Base-by-base conservation (phyloP, 2,888 invertebrate genomes). In the Leucophenga maculata region DNA sequence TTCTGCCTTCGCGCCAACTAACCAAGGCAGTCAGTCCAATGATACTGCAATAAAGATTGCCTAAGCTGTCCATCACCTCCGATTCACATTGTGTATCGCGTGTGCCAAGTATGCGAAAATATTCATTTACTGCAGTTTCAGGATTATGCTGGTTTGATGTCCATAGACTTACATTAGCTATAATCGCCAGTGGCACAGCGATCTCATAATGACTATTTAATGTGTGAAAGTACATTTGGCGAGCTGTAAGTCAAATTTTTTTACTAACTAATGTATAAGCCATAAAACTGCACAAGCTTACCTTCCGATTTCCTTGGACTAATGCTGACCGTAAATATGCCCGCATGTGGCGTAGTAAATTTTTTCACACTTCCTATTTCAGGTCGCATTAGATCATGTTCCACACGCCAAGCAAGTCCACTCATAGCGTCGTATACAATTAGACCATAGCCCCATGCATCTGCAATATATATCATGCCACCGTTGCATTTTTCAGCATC, bases 81-180 rank as follows among this genome's bases (percentile, higher is more conserved):
- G 94, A 93, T 11, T 93, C 94, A 14, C 93, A 90, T 85, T 95
- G 95, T 0, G 92, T 91, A 68, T 94, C 90, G 65, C 91, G 89
- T 71, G 88, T 86, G 57, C 90, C 88, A 72, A 92, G 90, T 62
- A 91, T 81, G 31, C 89, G 86, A 80, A 93, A 93, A 20, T 90
- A 86, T 62, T 89, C 46, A 13, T 14, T 20, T 4, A 26, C 26
- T n/a, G 32, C 3, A 64, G 18, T 69, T 54, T 1, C 6, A 13
- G 90, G 87, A 0, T 85, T 86, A 0, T 89, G 87, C 6, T 88
- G 86, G 0, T 89, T 76, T 57, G 6, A 4, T 0, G 73, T 67
- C 87, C 92, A 93, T 4, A 80, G 48, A 0, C 89, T 87, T 13
- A 86, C 82, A 78, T 93, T 92, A 74, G 92, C 89, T 22, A 93